phyloP scores from a whole-genome alignment of 2,113 vertebrate genomes.

The Sisor rabdophorus region DNA sequence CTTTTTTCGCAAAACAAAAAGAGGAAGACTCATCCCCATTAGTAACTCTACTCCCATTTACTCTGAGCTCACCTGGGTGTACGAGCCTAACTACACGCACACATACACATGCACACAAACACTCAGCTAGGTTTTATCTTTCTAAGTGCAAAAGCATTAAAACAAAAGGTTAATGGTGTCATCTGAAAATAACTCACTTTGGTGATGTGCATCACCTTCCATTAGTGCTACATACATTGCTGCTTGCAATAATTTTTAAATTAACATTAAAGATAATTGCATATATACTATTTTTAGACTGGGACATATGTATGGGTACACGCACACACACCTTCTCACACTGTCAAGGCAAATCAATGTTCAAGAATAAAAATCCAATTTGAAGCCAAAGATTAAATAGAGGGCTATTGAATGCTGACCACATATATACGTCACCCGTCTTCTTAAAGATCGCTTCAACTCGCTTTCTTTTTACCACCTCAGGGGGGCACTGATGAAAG shows the following conservation, averaged over 20 bases:
- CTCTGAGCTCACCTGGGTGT: constrained; percentile 41
- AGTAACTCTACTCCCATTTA: constrained; percentile 53
- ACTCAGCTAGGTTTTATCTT: constrained; percentile 48
- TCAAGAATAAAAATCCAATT: constrained; percentile 20
- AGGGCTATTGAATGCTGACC: constrained; percentile 19
- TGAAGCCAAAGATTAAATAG: constrained; percentile 32
- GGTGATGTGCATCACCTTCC: constrained; percentile 23
- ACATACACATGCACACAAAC: constrained; percentile 36
- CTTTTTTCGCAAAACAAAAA: constrained; percentile 41
- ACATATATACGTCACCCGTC: constrained; percentile 27
- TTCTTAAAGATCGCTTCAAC: constrained; percentile 22
- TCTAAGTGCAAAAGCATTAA: constrained; percentile 51
- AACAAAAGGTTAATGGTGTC: constrained; percentile 51
- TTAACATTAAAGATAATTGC: constrained; percentile 27
- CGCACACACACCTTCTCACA: constrained; percentile 2
- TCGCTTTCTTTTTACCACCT: constrained; percentile 31
- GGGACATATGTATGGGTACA: background rate
- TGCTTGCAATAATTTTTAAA: constrained; percentile 18
- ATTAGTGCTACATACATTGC: constrained; percentile 29
- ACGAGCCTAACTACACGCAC: constrained; percentile 13
- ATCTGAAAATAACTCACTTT: constrained; percentile 45
- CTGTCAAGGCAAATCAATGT: constrained; percentile 28
- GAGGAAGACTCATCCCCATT: constrained; percentile 51
- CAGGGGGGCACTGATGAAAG: constrained; percentile 35
- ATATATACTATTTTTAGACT: constrained; percentile 15